Base-by-base conservation (phyloP, 2,797 vertebrate genomes). In the Salarias fasciatus region DNA sequence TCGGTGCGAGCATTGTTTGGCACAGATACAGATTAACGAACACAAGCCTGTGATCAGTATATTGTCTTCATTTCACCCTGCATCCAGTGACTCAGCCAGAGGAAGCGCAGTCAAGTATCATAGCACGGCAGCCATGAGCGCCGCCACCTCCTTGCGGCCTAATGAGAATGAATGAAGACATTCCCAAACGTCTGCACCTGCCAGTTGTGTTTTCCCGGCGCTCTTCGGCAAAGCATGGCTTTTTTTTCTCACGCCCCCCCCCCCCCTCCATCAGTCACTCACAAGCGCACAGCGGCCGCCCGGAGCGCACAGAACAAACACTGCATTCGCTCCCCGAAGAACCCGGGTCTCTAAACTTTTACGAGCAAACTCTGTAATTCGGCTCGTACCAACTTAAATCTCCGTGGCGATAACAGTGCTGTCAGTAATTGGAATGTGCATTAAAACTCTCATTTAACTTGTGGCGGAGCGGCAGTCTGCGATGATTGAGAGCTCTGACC, bases 161-260 rank as follows among this genome's bases (percentile, higher is more conserved):
- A 81, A 89, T 86, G 75, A 83, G 83, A 83, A 85, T 80, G 40
- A 82, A 80, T 78, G 61, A 75, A 83, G 69, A 74, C 48, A 8
- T 75, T 73, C 63, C 60, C 66, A 48, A 52, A 56, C 12, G 15
- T 78, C 60, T 72, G 47, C 78, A 68, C 59, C 75, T 78, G 58
- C 42, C 69, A 38, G 46, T 63, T 53, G 1, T 62, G 61, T 53
- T 61, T 53, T 28, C 56, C 36, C 15, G 7, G 14, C 60, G 24
- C 50, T 59, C 14, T 53, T 64, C 56, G 57, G 70, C 65, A 45
- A n/a, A 43, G n/a, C 53, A 36, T n/a, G 9, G 28, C 13, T 41
- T 37, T 9, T 24, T 31, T n/a, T n/a, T n/a, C n/a, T n/a, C n/a
- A n/a, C n/a, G n/a, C n/a, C n/a, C n/a, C n/a, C n/a, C n/a, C n/a